Conservation (phyloP, 1,140 invertebrate species). For the Philopotamus ludificatus region DNA sequence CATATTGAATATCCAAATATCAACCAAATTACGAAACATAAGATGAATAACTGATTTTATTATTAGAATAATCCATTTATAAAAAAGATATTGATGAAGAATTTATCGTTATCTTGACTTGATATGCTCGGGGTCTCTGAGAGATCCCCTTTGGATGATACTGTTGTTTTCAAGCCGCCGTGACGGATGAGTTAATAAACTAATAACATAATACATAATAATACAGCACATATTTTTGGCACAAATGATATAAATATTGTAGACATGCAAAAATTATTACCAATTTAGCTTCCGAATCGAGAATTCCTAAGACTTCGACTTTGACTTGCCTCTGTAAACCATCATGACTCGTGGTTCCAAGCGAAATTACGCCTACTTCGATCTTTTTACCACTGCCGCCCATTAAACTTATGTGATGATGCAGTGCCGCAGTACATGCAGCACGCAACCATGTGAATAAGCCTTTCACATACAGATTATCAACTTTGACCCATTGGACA, state of each 20-base stretch:
- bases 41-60: too few species aligned
- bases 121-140: too few species aligned
- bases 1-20: too few species aligned
- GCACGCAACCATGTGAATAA: constrained; percentile 77
- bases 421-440: constrained; percentile 74
- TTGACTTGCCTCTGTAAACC: constrained; percentile 80
- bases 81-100: too few species aligned
- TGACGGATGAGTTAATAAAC: too few species aligned
- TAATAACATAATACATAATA: background rate
- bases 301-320: constrained; percentile 84
- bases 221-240: background rate
- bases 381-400: constrained; percentile 68
- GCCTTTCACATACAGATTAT: constrained; percentile 72
- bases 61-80: too few species aligned
- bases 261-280: constrained; percentile 45
- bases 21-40: too few species aligned
- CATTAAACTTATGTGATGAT: constrained; percentile 69
- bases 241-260: background rate
- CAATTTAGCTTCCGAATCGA: constrained; percentile 72
- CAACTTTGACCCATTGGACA: constrained; percentile 83
- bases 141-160: too few species aligned
- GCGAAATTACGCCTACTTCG: constrained; percentile 81
- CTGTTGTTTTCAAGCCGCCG: too few species aligned
- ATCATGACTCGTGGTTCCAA: constrained; percentile 85
- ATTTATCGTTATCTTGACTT: too few species aligned